Evolutionary conservation across 2,797 vertebrate genomes (phyloP).

Genomic region (Uromys caudimaculatus): DNA sequence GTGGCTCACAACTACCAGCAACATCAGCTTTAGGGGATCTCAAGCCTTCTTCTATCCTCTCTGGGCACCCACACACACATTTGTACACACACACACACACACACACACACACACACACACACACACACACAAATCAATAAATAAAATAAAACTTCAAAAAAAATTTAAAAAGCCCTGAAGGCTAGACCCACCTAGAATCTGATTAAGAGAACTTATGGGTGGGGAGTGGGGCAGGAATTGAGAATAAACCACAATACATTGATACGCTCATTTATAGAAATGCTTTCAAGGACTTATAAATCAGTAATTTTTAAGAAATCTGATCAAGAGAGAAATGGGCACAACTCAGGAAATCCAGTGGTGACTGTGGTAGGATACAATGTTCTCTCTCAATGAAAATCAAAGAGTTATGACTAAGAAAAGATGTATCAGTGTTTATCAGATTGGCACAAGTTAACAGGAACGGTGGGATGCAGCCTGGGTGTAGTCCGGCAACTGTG

Average conservation of each 20-base stretch:
- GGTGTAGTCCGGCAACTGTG: not conserved
- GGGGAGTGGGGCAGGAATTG: not conserved
- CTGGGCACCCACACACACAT: not conserved
- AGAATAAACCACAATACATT: not conserved
- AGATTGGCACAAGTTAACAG: constrained; percentile 70
- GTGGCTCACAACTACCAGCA: not conserved
- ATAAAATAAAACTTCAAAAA: not conserved
- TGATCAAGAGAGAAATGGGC: not conserved
- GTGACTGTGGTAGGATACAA: not conserved
- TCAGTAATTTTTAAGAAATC: not conserved
- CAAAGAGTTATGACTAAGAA: constrained; percentile 23
- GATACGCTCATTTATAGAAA: not conserved
- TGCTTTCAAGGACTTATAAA: not conserved
- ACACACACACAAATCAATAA: not conserved
- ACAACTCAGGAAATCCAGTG: not conserved
- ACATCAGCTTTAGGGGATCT: too few species aligned
- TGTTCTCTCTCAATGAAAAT: constrained; percentile 46
- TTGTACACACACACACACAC: not conserved
- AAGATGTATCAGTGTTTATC: constrained; percentile 22
- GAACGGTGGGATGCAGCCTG: not conserved
- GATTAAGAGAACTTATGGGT: not conserved
- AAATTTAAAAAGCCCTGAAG: not conserved
- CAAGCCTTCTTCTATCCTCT: not conserved
- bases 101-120: not conserved
- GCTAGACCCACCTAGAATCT: not conserved